phyloP scores from a whole-genome alignment of 2,797 vertebrate genomes.

The Bufotes viridis region DNA sequence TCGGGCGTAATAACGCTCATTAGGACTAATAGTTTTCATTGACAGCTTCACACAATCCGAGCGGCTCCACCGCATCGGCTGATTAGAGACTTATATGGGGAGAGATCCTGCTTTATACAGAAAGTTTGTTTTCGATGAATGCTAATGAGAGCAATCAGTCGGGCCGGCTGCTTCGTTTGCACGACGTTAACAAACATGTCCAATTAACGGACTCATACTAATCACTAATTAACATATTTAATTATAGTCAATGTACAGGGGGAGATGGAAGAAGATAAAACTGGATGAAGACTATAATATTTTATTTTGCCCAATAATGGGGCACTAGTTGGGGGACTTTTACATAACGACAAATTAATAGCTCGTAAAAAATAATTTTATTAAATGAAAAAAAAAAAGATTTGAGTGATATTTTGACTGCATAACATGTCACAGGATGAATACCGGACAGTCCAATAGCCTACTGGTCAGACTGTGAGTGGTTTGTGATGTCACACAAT shows the following conservation, averaged over 20 bases:
- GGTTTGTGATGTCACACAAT: neutral
- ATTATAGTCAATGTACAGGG: neutral
- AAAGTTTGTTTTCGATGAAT: slow-evolving; percentile 37
- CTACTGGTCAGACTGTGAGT: neutral
- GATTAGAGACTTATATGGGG: slow-evolving; percentile 40
- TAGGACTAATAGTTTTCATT: slow-evolving; percentile 50
- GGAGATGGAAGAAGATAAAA: neutral
- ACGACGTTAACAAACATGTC: neutral
- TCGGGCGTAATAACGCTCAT: slow-evolving; percentile 45
- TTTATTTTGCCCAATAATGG: neutral
- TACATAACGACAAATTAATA: neutral
- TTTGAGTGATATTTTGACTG: neutral
- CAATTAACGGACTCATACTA: neutral
- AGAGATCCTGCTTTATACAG: slow-evolving; percentile 15
- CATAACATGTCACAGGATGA: too few species aligned
- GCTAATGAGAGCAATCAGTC: slow-evolving; percentile 40
- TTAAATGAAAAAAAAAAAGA: neutral
- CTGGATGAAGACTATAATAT: neutral
- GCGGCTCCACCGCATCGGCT: neutral
- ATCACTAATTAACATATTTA: slow-evolving; percentile 8
- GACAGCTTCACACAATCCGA: slow-evolving; percentile 33
- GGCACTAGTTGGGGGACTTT: neutral
- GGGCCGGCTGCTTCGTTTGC: neutral
- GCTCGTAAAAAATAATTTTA: neutral
- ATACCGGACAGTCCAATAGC: neutral